Evolutionary conservation across 1,140 invertebrate species (phyloP), one percentile per base, ranked within the genome.

Genomic region (Diabrotica undecimpunctata): DNA sequence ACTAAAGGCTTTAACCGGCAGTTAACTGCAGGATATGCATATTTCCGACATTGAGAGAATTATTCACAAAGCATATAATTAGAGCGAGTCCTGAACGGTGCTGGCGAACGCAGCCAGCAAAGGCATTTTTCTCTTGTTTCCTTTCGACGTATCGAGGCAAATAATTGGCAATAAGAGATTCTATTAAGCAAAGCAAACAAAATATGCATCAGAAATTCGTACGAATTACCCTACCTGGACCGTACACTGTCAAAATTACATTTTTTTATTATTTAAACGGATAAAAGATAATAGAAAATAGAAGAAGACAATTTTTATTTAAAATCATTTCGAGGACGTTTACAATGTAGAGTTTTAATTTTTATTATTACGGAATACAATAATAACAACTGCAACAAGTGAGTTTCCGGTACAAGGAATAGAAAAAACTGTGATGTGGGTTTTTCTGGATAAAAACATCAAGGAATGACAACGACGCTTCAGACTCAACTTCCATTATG

Each of bases 151-250:
- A 57, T 57, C 55, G 55, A 36, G 38, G 55, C 55, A 37, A 51
- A 62, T 66, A 66, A 66, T 66, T 66, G 65, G 65, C 65, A 66
- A 66, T 62, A 62, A 66, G 58, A 51, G 53, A 54, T 58, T 57
- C 66, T 67, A 67, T 67, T 66, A 67, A 67, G 63, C 41, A 70
- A 64, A 67, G 66, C 62, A 70, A 70, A 70, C 66, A 70, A 67
- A 70, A 66, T 67, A 66, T 70, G 57, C 61, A 66, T 65, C 60
- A 71, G 58, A 53, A 68, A 71, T 66, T 68, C 54, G 46, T 41
- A 54, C 51, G 62, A 67, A 66, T 70, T 61, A 58, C 66, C 58
- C 57, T 66, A 70, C 64, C 62, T 61, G 67, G 66, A 67, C 46
- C 64, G 70, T 69, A 69, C 68, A 74, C 73, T 62, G n/a, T 8